These are phyloP conservation scores for Eulemur mongoz DNA, from an alignment of 2,797 vertebrate species.

Conservation along the genomic window DNA sequence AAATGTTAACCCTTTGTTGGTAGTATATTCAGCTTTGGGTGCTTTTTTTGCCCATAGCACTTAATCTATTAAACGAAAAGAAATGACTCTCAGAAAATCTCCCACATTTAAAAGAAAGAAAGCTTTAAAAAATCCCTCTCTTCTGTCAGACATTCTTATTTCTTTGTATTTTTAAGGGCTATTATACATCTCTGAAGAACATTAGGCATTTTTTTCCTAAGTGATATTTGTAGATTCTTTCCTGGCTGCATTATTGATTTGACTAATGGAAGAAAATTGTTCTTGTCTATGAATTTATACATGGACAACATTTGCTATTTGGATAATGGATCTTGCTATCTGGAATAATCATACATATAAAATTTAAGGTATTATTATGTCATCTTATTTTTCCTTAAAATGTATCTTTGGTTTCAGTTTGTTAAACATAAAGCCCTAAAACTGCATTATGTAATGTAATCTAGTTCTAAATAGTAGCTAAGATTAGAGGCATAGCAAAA, in stretches of 20 bases:
- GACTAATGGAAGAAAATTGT: slow-evolving; percentile 50
- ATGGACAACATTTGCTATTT: neutral
- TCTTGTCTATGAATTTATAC: neutral
- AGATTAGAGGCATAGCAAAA: slow-evolving; percentile 42
- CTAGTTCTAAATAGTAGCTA: slow-evolving; percentile 3
- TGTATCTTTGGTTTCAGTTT: slow-evolving; percentile 28
- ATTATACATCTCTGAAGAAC: neutral
- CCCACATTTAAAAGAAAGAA: neutral
- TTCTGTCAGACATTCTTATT: neutral
- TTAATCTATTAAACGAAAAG: slow-evolving; percentile 4
- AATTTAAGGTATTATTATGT: slow-evolving; percentile 22
- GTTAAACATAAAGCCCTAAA: neutral
- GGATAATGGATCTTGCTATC: slow-evolving; percentile 32
- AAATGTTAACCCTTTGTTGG: slow-evolving; percentile 14
- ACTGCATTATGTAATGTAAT: neutral
- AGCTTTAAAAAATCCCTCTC: neutral
- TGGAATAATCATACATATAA: slow-evolving; percentile 3
- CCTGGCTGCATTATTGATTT: slow-evolving; percentile 33
- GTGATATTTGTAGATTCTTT: slow-evolving; percentile 22
- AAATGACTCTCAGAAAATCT: neutral
- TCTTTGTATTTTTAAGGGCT: slow-evolving; percentile 11
- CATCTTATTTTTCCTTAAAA: slow-evolving; percentile 39
- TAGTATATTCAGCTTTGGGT: neutral
- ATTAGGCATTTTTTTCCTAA: neutral
- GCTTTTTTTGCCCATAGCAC: neutral